Conservation (phyloP, 2,113 vertebrate genomes). For the Corythornis vintsioides region DNA sequence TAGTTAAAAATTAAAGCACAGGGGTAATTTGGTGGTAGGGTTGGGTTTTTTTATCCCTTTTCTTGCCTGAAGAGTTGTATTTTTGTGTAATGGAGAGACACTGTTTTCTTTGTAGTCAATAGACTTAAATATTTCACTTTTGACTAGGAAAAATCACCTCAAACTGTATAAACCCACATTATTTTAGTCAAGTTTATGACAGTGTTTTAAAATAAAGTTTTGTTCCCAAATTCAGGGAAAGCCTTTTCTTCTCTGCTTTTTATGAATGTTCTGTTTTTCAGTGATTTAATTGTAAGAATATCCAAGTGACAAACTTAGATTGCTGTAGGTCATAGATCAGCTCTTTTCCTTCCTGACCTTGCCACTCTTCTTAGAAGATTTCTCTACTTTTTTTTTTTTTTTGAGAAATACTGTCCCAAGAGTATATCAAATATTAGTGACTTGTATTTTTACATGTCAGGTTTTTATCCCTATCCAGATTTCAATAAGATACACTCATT, state of each 20-base stretch:
- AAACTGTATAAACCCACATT: neutral
- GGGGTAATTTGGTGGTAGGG: neutral
- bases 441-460: neutral
- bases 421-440: neutral
- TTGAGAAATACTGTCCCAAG: fast-evolving
- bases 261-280: neutral
- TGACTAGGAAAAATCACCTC: neutral
- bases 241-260: neutral
- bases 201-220: neutral
- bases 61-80: neutral
- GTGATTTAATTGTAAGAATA: neutral
- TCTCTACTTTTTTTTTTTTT: too few relatives aligned
- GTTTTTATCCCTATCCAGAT: neutral
- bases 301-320: neutral
- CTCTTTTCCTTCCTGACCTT: neutral
- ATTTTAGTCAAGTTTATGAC: neutral
- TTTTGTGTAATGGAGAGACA: neutral
- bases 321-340: neutral
- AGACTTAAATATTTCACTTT: neutral
- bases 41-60: neutral
- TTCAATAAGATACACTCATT: constrained; percentile 15
- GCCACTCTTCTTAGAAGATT: neutral
- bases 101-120: neutral
- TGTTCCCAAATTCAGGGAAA: neutral
- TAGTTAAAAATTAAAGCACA: neutral